Evolutionary conservation across 2,797 vertebrate species (phyloP), one percentile per base, ranked within the genome.

Genomic region (Sebastes oblongus): DNA sequence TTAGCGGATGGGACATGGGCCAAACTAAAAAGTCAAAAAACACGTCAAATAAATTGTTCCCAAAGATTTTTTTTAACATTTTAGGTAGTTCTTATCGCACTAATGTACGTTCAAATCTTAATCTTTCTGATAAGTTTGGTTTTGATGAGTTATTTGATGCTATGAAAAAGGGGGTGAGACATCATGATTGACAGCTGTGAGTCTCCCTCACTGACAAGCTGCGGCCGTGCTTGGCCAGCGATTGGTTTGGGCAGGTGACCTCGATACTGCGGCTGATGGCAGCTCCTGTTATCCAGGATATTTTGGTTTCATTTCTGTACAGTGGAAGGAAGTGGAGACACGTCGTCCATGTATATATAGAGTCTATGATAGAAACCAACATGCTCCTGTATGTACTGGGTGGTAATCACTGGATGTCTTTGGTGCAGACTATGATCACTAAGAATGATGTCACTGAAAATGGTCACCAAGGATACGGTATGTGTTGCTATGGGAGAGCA

Each of bases 401-500:
- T 72, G 82, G 46, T 46, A 46, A 72, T 65, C n/a, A 77, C 68
- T 58, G 9, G 69, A 69, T 1, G 30, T 32, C 58, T 77, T n/a
- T 34, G 67, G 74, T 70, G 65, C 68, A 81, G 76, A 81, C 18
- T 30, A 62, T 46, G 39, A 62, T 75, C 46, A 85, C 56, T 72
- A 60, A 84, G 59, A 64, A n/a, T 29, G 39, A 72, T 36, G 42
- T 69, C 24, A 68, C 29, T 83, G 46, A 70, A 73, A 78, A 75
- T 70, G 46, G 65, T 81, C 68, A 80, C 29, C 22, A 67, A 52
- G 84, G 75, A 78, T 39, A 78, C 27, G 10, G 16, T 69, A 68
- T 58, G 64, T 70, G 86, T 81, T 82, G 75, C 68, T 82, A 82
- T 76, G 68, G 71, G 59, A 90, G 72, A 88, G 90, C 90, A 90